Evolutionary conservation across 2,888 invertebrate genomes (phyloP).

Genomic region (Tiliacea aurago): DNA sequence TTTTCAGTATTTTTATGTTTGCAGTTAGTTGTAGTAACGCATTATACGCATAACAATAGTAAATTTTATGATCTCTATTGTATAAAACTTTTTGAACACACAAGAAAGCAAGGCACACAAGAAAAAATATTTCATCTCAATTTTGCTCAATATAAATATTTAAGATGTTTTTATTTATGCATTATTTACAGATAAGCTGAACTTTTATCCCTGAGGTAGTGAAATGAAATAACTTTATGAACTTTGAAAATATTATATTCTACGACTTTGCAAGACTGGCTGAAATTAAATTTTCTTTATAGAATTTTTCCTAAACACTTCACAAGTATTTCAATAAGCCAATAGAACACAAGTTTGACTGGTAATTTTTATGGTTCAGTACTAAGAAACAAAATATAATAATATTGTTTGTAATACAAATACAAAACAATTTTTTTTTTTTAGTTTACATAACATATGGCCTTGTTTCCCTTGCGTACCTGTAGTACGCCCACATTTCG

Average conservation of each 20-base stretch:
- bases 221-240: constrained; percentile 82
- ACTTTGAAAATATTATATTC: constrained; percentile 79
- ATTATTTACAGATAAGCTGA: constrained; percentile 68
- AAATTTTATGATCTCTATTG: neutral
- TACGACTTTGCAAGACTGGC: constrained; percentile 71
- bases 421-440: too few relatives aligned
- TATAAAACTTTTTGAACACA: neutral
- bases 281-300: constrained; percentile 78
- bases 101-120: too few relatives aligned
- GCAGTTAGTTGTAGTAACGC: too few relatives aligned
- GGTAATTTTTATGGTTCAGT: constrained; percentile 19
- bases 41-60: neutral
- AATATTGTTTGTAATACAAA: neutral
- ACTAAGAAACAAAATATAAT: neutral
- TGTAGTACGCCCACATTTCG: too few relatives aligned
- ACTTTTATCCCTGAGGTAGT: constrained; percentile 76
- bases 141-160: constrained; percentile 34
- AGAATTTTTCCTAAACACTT: constrained; percentile 77
- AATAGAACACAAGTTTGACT: constrained; percentile 48
- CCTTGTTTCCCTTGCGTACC: too few relatives aligned
- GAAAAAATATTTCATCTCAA: too few relatives aligned
- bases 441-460: too few relatives aligned
- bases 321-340: constrained; percentile 79
- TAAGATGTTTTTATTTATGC: constrained; percentile 65
- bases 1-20: neutral